A percentile compares a stretch with the other conserved stretches of the same genome.
Conservation (phyloP, 2,888 invertebrate species). For the Mesorhabditis sp. region DNA sequence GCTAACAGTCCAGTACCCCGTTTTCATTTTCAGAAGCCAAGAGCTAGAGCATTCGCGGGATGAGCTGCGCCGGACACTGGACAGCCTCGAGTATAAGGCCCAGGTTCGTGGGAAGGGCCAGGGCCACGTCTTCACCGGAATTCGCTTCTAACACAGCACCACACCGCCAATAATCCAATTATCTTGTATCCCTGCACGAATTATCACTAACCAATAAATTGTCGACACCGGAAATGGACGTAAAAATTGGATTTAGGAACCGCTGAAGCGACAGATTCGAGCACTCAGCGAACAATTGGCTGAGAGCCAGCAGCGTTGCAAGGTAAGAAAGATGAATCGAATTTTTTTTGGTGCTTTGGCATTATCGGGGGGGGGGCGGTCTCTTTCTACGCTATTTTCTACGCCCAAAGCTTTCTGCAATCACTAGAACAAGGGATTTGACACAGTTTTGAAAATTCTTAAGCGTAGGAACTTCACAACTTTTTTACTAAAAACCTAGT, state of each 20-base stretch:
- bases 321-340: neutral
- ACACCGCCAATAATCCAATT: neutral
- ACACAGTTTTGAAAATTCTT: neutral
- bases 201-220: too few species aligned
- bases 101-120: neutral
- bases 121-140: neutral
- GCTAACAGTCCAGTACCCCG: too few species aligned
- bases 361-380: too few species aligned
- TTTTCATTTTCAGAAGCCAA: too few species aligned
- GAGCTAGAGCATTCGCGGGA: constrained; percentile 2
- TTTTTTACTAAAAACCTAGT: too few species aligned
- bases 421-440: neutral
- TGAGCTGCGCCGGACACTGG: neutral
- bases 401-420: neutral
- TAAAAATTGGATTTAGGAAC: constrained; percentile 22
- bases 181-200: too few species aligned
- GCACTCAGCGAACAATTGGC: constrained; percentile 24
- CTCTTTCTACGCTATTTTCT: too few species aligned
- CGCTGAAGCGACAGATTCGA: constrained; percentile 26
- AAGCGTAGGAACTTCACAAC: neutral
- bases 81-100: neutral
- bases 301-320: constrained; percentile 14
- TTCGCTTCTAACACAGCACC: neutral
- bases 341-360: too few species aligned
- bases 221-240: neutral